Evolutionary conservation across 2,797 vertebrate genomes (phyloP), one percentile per base, ranked within the genome.

Genomic region (Coendou prehensilis): DNA sequence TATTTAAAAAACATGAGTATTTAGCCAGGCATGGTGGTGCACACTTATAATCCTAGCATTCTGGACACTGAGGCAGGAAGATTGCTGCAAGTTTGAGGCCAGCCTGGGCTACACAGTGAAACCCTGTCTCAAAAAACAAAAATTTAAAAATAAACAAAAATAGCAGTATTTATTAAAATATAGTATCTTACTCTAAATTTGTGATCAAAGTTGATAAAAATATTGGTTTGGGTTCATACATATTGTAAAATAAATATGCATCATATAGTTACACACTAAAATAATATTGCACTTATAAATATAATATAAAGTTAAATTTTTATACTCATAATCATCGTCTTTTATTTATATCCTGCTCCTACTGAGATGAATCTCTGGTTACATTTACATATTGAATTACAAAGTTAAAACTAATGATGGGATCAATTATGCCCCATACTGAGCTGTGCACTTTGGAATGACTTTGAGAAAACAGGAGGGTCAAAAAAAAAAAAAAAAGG

Each of bases 391-490:
- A 98, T 97, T 98, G 98, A 98, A 98, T 98, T 98, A 98, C 95
- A 87, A 97, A 98, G 97, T 97, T 98, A 96, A 96, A 98, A 96
- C 97, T 98, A 98, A 98, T 98, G 98, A 98, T 97, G 96, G 98
- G 98, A 98, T 98, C 98, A 98, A 97, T 98, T 98, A 98, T 97
- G 98, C 98, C 98, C 93, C 98, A 98, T 97, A 98, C 98, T 98
- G 98, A 98, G 98, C 97, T 89, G 85, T 97, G 98, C 97, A 97
- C 97, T 98, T 98, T 97, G 88, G 83, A 97, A 96, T 96, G 97
- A 98, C 98, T 98, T 98, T 98, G 97, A 97, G 95, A 97, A 97
- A 97, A 97, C 97, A 96, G 91, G 92, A 98, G 97, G 98, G 98
- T 98, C 97, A 97, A 97, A 97, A 96, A 96, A 73, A 89, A 89